Evolutionary conservation across 92 coral and sea anemone genomes (phyloP).

Genomic region (Heteractis magnifica): DNA sequence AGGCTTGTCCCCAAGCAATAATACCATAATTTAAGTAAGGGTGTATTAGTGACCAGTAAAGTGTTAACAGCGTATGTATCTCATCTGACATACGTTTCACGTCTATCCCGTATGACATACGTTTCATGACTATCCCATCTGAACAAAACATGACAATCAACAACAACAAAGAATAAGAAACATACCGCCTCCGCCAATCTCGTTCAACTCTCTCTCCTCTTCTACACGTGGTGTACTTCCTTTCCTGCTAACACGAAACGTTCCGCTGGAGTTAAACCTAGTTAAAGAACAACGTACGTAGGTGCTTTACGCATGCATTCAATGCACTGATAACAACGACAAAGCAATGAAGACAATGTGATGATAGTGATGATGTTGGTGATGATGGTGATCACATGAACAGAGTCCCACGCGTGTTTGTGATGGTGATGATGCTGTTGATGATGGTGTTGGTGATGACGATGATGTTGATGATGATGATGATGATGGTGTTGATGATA

Average conservation of each 20-base stretch:
- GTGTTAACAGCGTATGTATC: conserved; percentile 28
- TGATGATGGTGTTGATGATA: neutral
- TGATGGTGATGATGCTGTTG: neutral
- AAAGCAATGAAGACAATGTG: neutral
- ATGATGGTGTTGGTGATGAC: neutral
- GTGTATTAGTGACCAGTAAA: conserved; percentile 40
- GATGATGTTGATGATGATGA: neutral
- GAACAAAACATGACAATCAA: too few relatives aligned
- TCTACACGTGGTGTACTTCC: neutral
- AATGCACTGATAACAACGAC: neutral
- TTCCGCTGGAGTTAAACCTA: too few relatives aligned
- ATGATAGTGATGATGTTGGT: neutral
- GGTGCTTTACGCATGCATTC: too few relatives aligned
- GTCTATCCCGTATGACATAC: too few relatives aligned
- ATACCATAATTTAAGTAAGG: conserved; percentile 34
- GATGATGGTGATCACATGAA: neutral
- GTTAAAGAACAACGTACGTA: too few relatives aligned
- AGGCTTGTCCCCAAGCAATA: conserved; percentile 36
- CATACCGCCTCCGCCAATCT: neutral
- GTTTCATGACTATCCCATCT: too few relatives aligned
- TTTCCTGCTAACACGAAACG: neutral
- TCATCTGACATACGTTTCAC: too few relatives aligned
- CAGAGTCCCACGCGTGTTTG: too few relatives aligned
- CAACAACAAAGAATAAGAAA: neutral
- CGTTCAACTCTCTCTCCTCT: conserved; percentile 12